A percentile compares a stretch with the other conserved stretches of the same genome.
phyloP scores from a whole-genome alignment of 2,113 vertebrate genomes.

The Cyanoramphus novaezelandiae region DNA sequence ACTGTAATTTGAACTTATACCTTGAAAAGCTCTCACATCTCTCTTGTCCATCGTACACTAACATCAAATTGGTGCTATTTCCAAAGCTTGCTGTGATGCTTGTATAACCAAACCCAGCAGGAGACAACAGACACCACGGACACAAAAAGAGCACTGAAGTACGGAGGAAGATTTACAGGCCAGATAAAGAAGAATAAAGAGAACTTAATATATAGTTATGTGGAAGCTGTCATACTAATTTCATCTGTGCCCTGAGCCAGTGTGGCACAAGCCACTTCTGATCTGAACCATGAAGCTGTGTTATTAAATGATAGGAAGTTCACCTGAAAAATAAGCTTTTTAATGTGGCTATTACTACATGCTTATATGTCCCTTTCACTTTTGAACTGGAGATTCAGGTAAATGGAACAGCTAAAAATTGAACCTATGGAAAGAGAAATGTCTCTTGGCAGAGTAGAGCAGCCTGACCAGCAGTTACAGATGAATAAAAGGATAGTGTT shows the following conservation, averaged over 20 bases:
- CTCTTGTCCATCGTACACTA: accelerated
- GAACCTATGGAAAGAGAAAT: background rate
- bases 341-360: background rate
- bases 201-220: accelerated
- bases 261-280: background rate
- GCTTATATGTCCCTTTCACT: background rate
- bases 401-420: background rate
- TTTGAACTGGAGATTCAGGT: background rate
- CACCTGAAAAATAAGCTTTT: background rate
- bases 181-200: background rate
- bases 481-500: background rate
- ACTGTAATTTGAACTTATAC: background rate
- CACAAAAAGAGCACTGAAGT: background rate
- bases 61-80: background rate
- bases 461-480: background rate
- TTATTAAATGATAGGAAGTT: background rate
- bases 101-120: background rate
- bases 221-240: background rate
- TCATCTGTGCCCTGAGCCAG: background rate
- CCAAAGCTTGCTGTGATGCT: background rate
- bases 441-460: background rate
- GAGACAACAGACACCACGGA: background rate
- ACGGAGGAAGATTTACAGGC: background rate
- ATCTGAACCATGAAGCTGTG: background rate
- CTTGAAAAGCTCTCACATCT: background rate